phyloP scores from a whole-genome alignment of 1,140 invertebrate species.

The Nephila pilipes region DNA sequence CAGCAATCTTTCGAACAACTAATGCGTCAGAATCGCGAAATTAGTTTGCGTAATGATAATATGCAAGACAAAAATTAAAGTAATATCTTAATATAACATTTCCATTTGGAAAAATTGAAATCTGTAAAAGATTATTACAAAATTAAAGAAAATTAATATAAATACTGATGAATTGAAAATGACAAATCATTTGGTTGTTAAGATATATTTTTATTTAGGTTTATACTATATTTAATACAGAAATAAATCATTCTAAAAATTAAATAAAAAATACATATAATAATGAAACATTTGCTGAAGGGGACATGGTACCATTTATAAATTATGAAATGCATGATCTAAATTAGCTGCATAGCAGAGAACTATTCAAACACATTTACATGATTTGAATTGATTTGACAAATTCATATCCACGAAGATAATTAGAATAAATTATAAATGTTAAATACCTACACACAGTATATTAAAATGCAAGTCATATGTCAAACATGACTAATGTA shows the following conservation, averaged over 20 bases:
- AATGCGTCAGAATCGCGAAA: no score
- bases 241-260: neutral
- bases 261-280: neutral
- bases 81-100: no score
- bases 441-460: no score
- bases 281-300: neutral
- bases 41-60: no score
- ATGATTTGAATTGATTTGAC: neutral
- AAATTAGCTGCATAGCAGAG: neutral
- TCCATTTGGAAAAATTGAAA: no score
- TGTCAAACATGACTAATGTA: no score
- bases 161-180: neutral
- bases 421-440: neutral
- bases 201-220: neutral
- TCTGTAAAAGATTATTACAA: neutral
- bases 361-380: neutral
- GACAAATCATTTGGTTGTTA: neutral
- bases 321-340: slow-evolving; percentile 3
- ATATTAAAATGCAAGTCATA: no score
- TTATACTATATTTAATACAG: neutral
- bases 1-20: no score
- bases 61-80: no score
- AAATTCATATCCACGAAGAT: neutral
- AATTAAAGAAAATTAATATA: neutral
- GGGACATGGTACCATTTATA: neutral